phyloP scores from a whole-genome alignment of 2,797 vertebrate genomes.

The Cygnus olor region DNA sequence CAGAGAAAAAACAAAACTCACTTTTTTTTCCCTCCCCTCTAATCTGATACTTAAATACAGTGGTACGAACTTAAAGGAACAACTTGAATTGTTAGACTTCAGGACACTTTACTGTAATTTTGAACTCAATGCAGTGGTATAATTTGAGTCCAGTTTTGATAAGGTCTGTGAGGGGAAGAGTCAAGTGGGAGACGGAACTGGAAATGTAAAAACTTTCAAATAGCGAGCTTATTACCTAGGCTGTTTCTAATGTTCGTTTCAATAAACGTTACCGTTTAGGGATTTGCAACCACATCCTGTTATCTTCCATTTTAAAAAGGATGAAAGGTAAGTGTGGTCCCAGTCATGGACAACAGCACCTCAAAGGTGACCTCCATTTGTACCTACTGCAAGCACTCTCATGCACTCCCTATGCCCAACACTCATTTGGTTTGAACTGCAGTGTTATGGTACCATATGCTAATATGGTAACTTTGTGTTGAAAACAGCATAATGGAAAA shows the following conservation, averaged over 20 bases:
- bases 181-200: neutral
- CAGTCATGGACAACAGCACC: neutral
- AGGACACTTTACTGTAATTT: neutral
- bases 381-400: neutral
- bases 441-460: constrained; percentile 56
- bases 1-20: neutral
- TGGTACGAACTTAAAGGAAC: neutral
- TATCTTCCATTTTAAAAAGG: constrained; percentile 18
- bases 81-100: neutral
- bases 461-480: constrained; percentile 72
- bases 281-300: constrained; percentile 7
- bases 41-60: neutral
- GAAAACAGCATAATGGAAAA: constrained; percentile 78
- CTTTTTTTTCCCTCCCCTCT: neutral
- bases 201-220: neutral
- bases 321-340: constrained; percentile 22
- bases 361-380: neutral
- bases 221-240: neutral
- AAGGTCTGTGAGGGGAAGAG: neutral
- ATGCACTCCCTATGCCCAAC: neutral
- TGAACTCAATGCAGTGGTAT: neutral
- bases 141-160: neutral
- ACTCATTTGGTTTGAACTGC: neutral
- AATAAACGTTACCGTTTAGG: neutral
- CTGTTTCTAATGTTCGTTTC: neutral